Evolutionary conservation across 2,113 vertebrate species (phyloP).

Genomic region (Parotia lawesii): DNA sequence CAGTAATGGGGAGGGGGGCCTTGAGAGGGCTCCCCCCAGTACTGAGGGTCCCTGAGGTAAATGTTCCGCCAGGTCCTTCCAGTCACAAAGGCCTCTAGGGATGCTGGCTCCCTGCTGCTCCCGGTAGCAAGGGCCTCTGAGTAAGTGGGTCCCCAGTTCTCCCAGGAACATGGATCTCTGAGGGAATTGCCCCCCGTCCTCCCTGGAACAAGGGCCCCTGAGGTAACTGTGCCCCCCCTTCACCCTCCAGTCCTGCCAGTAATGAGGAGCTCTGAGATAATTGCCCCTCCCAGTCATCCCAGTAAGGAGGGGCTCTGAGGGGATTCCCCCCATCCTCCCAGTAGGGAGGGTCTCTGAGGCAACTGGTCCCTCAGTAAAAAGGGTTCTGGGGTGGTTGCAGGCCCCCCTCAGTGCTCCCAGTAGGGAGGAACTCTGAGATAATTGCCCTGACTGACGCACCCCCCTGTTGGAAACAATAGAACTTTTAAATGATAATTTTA

Average conservation of each 20-base stretch:
- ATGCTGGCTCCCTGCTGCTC: background rate
- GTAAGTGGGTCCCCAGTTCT: no score
- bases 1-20: background rate
- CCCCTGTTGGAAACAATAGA: background rate
- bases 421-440: background rate
- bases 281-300: no score
- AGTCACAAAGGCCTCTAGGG: no score
- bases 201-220: accelerated
- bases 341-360: background rate
- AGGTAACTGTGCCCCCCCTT: background rate
- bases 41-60: background rate
- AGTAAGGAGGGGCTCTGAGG: background rate
- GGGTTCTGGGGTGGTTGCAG: background rate
- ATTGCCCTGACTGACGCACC: background rate
- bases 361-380: background rate
- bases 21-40: background rate
- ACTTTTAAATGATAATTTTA: background rate
- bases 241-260: background rate
- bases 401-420: background rate
- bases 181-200: background rate
- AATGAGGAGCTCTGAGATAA: accelerated
- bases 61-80: background rate
- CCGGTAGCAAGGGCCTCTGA: background rate
- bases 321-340: background rate
- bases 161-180: background rate